phyloP scores from a whole-genome alignment of 2,797 vertebrate genomes.

The Dipus sagitta region DNA sequence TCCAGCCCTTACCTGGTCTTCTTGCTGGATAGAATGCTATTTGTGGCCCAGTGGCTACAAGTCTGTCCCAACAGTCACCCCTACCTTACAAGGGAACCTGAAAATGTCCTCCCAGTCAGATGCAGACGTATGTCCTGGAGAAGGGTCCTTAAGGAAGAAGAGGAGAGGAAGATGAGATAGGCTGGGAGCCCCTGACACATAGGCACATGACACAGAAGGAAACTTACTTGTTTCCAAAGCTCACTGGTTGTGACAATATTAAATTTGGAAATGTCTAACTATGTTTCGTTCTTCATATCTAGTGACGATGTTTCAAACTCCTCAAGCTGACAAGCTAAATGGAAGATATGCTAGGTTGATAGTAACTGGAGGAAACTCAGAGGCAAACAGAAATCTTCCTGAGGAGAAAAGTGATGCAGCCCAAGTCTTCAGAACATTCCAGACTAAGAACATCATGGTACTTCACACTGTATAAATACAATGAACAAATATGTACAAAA shows the following conservation, averaged over 20 bases:
- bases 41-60: fast-evolving
- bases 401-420: not conserved
- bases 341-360: too few species aligned
- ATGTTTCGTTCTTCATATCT: not conserved
- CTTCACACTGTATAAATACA: not conserved
- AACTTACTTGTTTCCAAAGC: not conserved
- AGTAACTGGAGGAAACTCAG: not conserved
- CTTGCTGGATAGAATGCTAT: not conserved
- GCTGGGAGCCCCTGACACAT: not conserved
- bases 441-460: fast-evolving
- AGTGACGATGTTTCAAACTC: not conserved
- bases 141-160: not conserved
- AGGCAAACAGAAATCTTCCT: not conserved
- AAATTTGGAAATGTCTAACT: not conserved
- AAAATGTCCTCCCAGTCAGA: not conserved
- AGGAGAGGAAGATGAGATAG: not conserved
- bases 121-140: not conserved
- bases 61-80: not conserved
- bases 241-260: not conserved
- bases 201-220: not conserved
- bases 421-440: not conserved
- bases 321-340: too few species aligned
- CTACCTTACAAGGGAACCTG: too few species aligned
- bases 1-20: not conserved
- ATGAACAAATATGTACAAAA: too few species aligned